A percentile compares a stretch with the other conserved stretches of the same genome.
Conservation (phyloP, 2,888 invertebrate genomes). For the Aporophyla nigra region DNA sequence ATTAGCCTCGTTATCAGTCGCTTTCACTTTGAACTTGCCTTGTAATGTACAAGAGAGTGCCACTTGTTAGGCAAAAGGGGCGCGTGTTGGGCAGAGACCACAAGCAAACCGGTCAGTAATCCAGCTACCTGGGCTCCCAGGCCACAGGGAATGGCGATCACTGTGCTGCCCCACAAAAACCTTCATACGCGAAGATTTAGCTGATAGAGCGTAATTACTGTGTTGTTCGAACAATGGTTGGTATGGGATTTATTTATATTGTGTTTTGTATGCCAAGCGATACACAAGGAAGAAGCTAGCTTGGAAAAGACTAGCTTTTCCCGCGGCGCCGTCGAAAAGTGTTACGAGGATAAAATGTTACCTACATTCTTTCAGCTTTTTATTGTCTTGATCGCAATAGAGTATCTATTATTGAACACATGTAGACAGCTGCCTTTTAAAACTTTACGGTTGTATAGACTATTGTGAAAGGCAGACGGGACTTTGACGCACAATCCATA, state of each 20-base stretch:
- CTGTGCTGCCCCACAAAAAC: slow-evolving; percentile 19
- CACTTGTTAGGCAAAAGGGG: slow-evolving; percentile 54
- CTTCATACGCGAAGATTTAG: slow-evolving; percentile 20
- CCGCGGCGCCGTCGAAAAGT: background rate
- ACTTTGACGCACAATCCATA: background rate
- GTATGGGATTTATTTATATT: background rate
- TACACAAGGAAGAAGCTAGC: background rate
- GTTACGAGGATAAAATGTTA: background rate
- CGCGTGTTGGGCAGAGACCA: slow-evolving; percentile 24
- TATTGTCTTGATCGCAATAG: background rate
- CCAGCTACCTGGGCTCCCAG: slow-evolving; percentile 18
- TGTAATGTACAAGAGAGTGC: slow-evolving; percentile 26
- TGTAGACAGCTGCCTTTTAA: background rate
- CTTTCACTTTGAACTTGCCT: slow-evolving; percentile 14
- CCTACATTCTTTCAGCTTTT: background rate
- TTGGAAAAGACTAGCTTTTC: background rate
- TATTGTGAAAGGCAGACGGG: background rate
- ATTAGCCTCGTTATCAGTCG: background rate
- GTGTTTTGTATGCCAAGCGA: background rate
- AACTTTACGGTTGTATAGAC: background rate
- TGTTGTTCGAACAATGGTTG: slow-evolving; percentile 10
- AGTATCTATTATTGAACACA: background rate
- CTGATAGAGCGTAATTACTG: slow-evolving; percentile 21
- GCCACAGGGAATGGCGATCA: slow-evolving; percentile 37
- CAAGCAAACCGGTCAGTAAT: slow-evolving; percentile 46